Evolutionary conservation across 2,797 vertebrate genomes (phyloP), one percentile per base, ranked within the genome.

Genomic region (Clangula hyemalis): DNA sequence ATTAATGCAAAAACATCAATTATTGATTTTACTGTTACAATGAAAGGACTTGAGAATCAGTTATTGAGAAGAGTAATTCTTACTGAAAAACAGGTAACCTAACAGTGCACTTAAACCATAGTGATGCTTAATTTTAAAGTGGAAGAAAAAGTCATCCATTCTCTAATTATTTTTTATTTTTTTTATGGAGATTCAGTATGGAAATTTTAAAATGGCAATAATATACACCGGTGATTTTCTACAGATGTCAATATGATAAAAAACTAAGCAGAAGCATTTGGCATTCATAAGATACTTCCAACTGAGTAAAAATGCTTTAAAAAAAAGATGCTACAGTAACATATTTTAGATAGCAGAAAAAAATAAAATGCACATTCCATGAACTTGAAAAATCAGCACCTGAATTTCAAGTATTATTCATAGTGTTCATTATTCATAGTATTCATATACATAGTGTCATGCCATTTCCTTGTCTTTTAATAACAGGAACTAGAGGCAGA

Each of bases 21-120:
- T 90, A 98, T 98, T 74, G 98, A 98, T 95, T 98, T 98, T 93
- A 98, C 98, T 38, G 98, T 98, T 58, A 98, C 98, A 20, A 97
- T 98, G 97, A 98, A 98, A 96, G 98, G 98, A 74, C 98, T 98
- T 32, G 98, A 98, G 85, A 98, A 98, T 91, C 98, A 98, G 78
- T 96, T 98, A 94, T 94, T 98, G 66, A 97, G 97, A 83, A 98
- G 98, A 94, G 98, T 98, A 58, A 98, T 98, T 93, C 97, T 98
- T 85, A 98, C 98, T 51, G 98, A 98, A 90, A 98, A 98, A 87
- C 97, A 98, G 97, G 98, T 98, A 97, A 97, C 34, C 15, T 66
- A 62, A 85, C 24, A 60, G 38, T 49, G 66, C 36, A 51, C 18
- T 65, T 36, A 95, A 90, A 89, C 18, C 22, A 30, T 39, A 64